Evolutionary conservation across 2,113 vertebrate species (phyloP).

Genomic region (Megalops atlanticus): DNA sequence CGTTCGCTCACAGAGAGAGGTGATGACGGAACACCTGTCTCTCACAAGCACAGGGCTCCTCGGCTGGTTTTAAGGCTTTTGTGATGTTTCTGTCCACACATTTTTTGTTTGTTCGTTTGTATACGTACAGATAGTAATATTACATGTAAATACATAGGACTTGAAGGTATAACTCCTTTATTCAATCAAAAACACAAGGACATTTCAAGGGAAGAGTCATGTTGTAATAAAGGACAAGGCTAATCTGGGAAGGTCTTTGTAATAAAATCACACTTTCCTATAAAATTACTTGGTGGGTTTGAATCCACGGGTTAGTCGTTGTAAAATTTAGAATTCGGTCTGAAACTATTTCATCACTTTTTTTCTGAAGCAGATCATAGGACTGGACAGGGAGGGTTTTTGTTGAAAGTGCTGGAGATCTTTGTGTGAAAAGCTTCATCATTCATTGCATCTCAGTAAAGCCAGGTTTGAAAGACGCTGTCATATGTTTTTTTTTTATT

Average conservation of each 20-base stretch:
- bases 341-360: not conserved
- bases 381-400: not conserved
- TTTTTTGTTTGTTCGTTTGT: no score
- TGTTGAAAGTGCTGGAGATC: not conserved
- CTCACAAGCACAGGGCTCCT: not conserved
- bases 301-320: not conserved
- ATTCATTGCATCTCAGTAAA: no score
- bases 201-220: no score
- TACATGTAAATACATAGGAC: no score
- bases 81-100: no score
- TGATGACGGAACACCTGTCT: not conserved
- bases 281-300: not conserved
- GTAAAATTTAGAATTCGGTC: not conserved
- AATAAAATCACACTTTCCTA: not conserved
- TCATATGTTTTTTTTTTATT: slow-evolving; percentile 9
- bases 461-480: slow-evolving; percentile 13
- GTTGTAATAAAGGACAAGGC: not conserved
- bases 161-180: no score
- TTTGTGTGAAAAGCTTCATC: not conserved
- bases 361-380: not conserved
- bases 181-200: no score
- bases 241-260: no score
- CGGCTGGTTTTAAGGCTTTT: no score
- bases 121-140: no score
- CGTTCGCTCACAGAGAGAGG: not conserved